Conservation (phyloP, 2,797 vertebrate genomes). For the Myotis pilosus region DNA sequence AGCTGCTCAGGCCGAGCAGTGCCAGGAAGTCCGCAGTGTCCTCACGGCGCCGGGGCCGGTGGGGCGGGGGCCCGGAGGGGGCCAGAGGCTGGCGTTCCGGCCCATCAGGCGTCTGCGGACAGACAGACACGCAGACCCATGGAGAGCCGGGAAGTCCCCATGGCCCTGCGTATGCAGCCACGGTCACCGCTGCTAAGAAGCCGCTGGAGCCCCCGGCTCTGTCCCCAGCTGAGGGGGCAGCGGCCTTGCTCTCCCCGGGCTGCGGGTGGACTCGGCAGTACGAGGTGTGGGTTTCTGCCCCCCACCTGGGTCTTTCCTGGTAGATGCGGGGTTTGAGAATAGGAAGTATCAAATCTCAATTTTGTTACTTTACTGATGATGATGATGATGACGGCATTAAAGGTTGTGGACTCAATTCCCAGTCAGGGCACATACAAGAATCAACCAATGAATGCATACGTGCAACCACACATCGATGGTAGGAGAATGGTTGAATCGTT, state of each 20-base stretch:
- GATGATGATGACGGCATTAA: neutral
- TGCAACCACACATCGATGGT: no score
- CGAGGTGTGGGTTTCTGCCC: neutral
- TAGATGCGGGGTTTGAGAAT: neutral
- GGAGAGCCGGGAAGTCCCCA: neutral
- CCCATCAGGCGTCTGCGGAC: neutral
- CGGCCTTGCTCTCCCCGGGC: neutral
- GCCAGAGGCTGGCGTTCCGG: neutral
- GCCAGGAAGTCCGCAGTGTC: neutral
- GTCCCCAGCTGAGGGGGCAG: neutral
- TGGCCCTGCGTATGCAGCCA: neutral
- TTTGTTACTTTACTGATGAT: neutral
- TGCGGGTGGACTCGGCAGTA: neutral
- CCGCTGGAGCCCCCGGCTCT: neutral
- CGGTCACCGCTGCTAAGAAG: neutral
- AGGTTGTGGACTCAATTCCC: neutral
- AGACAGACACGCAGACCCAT: neutral
- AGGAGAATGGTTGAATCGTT: no score
- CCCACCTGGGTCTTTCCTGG: neutral
- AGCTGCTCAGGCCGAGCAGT: neutral
- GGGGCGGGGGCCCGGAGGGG: neutral
- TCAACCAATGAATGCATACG: neutral
- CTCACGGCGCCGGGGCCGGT: accelerated
- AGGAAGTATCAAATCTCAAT: neutral
- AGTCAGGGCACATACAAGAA: neutral